Base-by-base conservation (phyloP, 2,113 vertebrate species). In the Aramus guarauna region DNA sequence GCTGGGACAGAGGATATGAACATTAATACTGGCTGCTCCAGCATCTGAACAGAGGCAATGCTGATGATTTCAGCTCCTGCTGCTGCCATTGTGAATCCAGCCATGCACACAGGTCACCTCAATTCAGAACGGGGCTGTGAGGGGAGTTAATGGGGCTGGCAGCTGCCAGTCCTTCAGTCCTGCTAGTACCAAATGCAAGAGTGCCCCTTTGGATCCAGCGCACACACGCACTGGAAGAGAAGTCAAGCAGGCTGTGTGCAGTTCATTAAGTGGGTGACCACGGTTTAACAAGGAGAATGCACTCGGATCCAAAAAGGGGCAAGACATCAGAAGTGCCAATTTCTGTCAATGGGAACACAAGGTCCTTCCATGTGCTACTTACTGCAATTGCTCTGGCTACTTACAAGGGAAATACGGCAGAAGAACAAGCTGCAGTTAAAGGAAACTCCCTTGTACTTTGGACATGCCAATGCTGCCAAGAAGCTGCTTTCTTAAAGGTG, bases 91-190 rank as follows among this genome's bases (percentile, higher is more conserved):
- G 47, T 29, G n/a, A 30, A 17, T 45, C 37, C 80, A 87, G 60
- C 56, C 72, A 26, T 4, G 52, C 89, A 59, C 80, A 55, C 10
- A 19, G 75, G 71, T 37, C 48, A 69, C 52, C 77, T 36, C 63
- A 4, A 4, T 64, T 78, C 63, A 22, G 41, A 12, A 45, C 0
- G 0, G 93, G 78, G 59, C 63, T 73, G 34, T 12, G 41, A 80
- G 63, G 26, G 60, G 30, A 45, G 34, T 36, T 67, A 30, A 62
- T 12, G 79, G 71, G 72, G 67, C 62, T 95, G 86, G n/a, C 21
- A 92, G 83, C 79, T 94, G 85, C 66, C 92, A 58, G 59, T 71
- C 81, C 71, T 73, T 21, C 85, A 37, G 48, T 12, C 17, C 71
- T 85, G 43, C 63, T 15, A n/a, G 52, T 14, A 16, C 37, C 85